Percentiles rank a stretch among this genome's conserved stretches.
phyloP scores from a whole-genome alignment of 2,888 invertebrate species.

The Drosophila suboccidentalis region DNA sequence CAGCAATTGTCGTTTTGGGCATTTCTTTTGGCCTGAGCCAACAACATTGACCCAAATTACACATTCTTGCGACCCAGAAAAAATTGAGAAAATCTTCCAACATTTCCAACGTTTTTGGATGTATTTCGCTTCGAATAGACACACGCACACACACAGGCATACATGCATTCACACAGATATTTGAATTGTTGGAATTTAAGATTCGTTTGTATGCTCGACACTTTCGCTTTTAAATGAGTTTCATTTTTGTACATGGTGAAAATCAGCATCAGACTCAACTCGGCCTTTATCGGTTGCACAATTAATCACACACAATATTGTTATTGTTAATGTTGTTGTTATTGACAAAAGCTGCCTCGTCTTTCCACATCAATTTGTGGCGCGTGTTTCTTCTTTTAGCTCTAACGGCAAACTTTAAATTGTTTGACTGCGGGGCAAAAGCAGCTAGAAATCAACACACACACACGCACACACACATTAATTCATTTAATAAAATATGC shows the following conservation, averaged over 20 bases:
- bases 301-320: conserved; percentile 63
- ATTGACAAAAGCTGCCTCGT: conserved; percentile 20
- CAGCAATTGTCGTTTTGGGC: conserved; percentile 55
- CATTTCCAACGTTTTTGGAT: conserved; percentile 27
- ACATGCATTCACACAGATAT: not conserved
- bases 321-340: conserved; percentile 33
- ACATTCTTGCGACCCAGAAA: conserved; percentile 41
- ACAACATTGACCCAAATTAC: conserved; percentile 70
- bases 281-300: conserved; percentile 56
- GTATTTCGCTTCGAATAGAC: not conserved
- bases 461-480: conserved; percentile 36
- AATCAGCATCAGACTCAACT: conserved; percentile 35
- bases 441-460: conserved; percentile 28
- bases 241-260: conserved; percentile 36
- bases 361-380: conserved; percentile 45
- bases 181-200: conserved; percentile 3
- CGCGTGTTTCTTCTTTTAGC: conserved; percentile 49
- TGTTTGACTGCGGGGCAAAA: conserved; percentile 34
- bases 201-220: conserved; percentile 16
- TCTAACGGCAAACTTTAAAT: conserved; percentile 58
- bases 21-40: conserved; percentile 35
- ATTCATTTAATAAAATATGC: conserved; percentile 66
- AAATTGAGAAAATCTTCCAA: conserved; percentile 35
- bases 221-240: conserved; percentile 60
- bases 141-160: not conserved